Base-by-base conservation (phyloP, 2,797 vertebrate species). In the Crypturellus tataupa region DNA sequence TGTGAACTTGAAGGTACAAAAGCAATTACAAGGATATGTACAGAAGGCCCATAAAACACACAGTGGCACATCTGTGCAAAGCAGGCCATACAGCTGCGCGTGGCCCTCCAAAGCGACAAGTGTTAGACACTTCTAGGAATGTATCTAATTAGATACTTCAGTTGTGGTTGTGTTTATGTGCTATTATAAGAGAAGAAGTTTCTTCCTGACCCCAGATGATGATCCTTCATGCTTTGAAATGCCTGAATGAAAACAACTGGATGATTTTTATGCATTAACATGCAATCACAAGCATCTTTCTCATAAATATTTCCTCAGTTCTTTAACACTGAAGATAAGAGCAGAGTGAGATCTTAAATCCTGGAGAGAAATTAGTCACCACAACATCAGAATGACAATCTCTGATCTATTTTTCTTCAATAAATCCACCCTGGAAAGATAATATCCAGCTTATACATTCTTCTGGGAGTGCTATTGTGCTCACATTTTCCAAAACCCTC, bases 221-320 rank as follows among this genome's bases (percentile, higher is more conserved):
- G 88, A 65, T 87, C 88, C 18, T 90, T 83, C 18, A 19, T 29
- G 44, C 84, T 92, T 94, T 90, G 76, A 96, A 94, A 95, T 87
- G 94, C 79, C 23, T 92, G 81, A 92, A 92, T 85, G 53, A 90
- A 94, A 90, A 93, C 78, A 18, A 94, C 76, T 80, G 89, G 55
- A 71, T 95, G 90, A 93, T 97, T 97, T 93, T 95, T 93, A 92
- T 69, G 42, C 81, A 89, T 92, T 85, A 95, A 47, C 29, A 25
- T 73, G 40, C 42, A 95, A 95, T 92, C 93, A 89, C 95, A 95
- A 92, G 62, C 62, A 90, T 76, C 58, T 90, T 93, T 70, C 91
- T 93, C 71, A 82, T 64, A 59, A 87, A 68, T 69, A 80, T 80
- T 75, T 92, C 47, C 80, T 89, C 40, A 80, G 84, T 91, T 82